A percentile compares a stretch with the other conserved stretches of the same genome.
Conservation (phyloP, 2,888 invertebrate genomes). For the Nomada ruficornis region DNA sequence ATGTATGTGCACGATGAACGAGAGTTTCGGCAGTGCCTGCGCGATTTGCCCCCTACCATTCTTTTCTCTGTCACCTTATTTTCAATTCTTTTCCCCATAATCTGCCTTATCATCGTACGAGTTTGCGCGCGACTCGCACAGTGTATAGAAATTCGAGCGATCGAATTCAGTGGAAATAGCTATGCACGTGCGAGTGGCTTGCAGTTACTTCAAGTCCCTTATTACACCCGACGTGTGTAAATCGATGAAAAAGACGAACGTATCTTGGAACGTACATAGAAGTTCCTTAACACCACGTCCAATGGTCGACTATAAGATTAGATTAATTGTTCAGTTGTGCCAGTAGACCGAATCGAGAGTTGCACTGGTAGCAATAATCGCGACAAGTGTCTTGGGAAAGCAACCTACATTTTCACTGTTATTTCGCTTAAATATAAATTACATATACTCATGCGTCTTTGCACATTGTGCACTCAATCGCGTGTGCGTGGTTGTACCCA, state of each 20-base stretch:
- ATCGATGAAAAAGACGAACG: not conserved
- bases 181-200: not conserved
- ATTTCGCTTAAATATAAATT: conserved; percentile 36
- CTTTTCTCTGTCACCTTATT: not conserved
- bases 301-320: conserved; percentile 21
- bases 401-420: conserved; percentile 7
- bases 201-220: not conserved
- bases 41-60: conserved; percentile 37
- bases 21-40: conserved; percentile 61
- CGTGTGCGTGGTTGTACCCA: not conserved
- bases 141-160: not conserved
- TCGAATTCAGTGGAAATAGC: conserved; percentile 31
- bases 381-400: not conserved
- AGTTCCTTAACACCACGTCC: conserved; percentile 23
- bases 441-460: not conserved
- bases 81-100: not conserved
- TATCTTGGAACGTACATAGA: not conserved
- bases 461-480: not conserved
- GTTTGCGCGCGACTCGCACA: not conserved
- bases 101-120: not conserved
- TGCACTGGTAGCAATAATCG: not conserved
- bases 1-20: conserved; percentile 66
- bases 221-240: not conserved
- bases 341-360: not conserved
- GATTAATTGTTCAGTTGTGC: not conserved